Base-by-base conservation (phyloP, 53 echinoderm and acorn worm species). In the Antedon mediterranea region DNA sequence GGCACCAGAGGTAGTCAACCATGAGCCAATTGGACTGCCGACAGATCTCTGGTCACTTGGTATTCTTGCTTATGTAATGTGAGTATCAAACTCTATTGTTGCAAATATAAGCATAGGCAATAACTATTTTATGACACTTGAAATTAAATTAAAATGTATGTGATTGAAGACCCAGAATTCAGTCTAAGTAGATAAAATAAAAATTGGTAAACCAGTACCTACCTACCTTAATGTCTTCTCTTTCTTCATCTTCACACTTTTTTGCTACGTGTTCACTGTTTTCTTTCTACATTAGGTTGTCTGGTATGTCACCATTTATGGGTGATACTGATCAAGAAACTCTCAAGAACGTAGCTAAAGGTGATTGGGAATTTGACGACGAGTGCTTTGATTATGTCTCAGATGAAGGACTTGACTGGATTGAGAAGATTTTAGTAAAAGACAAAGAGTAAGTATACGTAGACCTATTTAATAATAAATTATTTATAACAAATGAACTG, bases 341-440 rank as follows among this genome's bases (percentile, higher is more conserved):
- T 27, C 77, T 98, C 26, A 85, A 88, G 90, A 88, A 86, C 27
- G 98, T 92, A 30, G 76, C 88, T 71, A 81, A 76, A 34, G 92
- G 86, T 41, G 92, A 98, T 34, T 98, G 98, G 98, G 98, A 98
- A 81, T 98, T 97, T 85, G 98, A 98, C 34, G 98, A 98, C 75
- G 98, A 98, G 78, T 90, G 90, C 43, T 98, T 98, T 78, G 90
- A 80, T 28, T 90, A 93, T 80, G 86, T 97, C 81, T 88, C 92
- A 0, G 98, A 98, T 73, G 98, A 97, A 74, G 97, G 87, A 29
- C 82, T 97, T 72, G 97, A 97, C 83, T 97, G 92, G 92, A 97
- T 97, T 44, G 97, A 97, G 77, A 92, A 83, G 78, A 88, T 97
- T 42, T 84, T 97, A 28, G 84, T 97, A 43, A 88, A 89, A 73